Evolutionary conservation across 2,888 invertebrate genomes (phyloP).

Genomic region (Drosophila melanosoma): DNA sequence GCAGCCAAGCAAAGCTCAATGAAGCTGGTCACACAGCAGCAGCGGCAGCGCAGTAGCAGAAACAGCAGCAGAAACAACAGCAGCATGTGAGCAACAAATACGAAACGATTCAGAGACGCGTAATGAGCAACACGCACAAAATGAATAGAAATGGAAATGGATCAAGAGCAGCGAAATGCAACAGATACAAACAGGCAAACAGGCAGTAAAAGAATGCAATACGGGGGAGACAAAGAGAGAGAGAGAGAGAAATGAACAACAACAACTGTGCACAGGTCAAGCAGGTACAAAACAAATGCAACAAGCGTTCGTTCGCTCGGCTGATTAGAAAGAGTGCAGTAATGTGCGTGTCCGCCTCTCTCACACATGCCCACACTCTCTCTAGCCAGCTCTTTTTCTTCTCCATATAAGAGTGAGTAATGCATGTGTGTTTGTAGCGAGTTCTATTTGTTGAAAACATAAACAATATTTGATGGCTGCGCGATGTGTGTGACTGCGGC

Average conservation of each 20-base stretch:
- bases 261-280: constrained; percentile 65
- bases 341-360: constrained; percentile 57
- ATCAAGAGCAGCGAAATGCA: constrained; percentile 74
- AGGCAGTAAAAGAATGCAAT: not conserved
- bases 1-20: constrained; percentile 75
- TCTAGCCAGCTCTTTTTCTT: not conserved
- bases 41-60: constrained; percentile 12
- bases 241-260: constrained; percentile 18
- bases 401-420: constrained; percentile 16
- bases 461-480: constrained; percentile 74
- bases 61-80: constrained; percentile 9
- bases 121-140: constrained; percentile 76
- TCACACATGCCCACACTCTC: not conserved
- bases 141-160: constrained; percentile 78
- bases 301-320: constrained; percentile 71
- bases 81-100: constrained; percentile 53
- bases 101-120: constrained; percentile 42
- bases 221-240: constrained; percentile 4
- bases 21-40: constrained; percentile 60
- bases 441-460: constrained; percentile 73
- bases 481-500: constrained; percentile 37
- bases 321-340: constrained; percentile 77
- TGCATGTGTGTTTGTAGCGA: constrained; percentile 19
- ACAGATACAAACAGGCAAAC: constrained; percentile 57
- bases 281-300: constrained; percentile 75